A percentile compares a stretch with the other conserved stretches of the same genome.
Conservation (phyloP, 2,888 invertebrate genomes). For the Coleophora deauratella region DNA sequence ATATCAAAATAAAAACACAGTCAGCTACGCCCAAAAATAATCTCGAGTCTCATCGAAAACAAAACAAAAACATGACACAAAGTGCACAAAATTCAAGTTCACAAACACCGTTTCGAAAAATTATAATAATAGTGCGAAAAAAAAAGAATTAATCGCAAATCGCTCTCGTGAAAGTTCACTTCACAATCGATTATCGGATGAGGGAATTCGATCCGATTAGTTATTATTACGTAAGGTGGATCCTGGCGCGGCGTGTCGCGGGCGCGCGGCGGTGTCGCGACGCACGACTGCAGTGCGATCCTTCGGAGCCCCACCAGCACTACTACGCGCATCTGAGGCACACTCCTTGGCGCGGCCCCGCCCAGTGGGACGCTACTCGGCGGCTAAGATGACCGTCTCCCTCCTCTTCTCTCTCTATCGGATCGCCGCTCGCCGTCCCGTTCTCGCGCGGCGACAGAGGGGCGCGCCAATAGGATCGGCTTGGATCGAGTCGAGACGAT, state of each 20-base stretch:
- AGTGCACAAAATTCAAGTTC: slow-evolving; percentile 52
- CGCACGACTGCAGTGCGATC: slow-evolving; percentile 75
- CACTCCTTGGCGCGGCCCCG: slow-evolving; percentile 75
- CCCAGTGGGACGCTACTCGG: slow-evolving; percentile 75
- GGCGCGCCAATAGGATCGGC: slow-evolving; percentile 73
- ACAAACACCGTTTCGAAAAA: slow-evolving; percentile 26
- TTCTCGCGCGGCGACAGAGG: slow-evolving; percentile 65
- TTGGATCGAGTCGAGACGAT: slow-evolving; percentile 72
- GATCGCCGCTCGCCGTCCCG: slow-evolving; percentile 40
- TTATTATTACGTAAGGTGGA: slow-evolving; percentile 65
- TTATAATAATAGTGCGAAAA: too few species aligned
- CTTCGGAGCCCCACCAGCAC: slow-evolving; percentile 76
- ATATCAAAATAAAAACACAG: slow-evolving; percentile 45
- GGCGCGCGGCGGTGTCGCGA: slow-evolving; percentile 62
- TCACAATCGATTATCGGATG: slow-evolving; percentile 66
- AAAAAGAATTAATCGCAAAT: slow-evolving; percentile 22
- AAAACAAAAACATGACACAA: slow-evolving; percentile 57
- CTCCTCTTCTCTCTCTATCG: slow-evolving; percentile 50
- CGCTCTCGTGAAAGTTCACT: slow-evolving; percentile 53
- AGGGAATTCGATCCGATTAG: slow-evolving; percentile 54
- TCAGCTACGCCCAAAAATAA: slow-evolving; percentile 54
- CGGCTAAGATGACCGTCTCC: slow-evolving; percentile 70
- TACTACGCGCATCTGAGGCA: slow-evolving; percentile 73
- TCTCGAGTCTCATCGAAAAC: slow-evolving; percentile 49
- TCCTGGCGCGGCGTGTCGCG: slow-evolving; percentile 45